Conservation (phyloP, 1,140 invertebrate species). For the Hestina assimilis region DNA sequence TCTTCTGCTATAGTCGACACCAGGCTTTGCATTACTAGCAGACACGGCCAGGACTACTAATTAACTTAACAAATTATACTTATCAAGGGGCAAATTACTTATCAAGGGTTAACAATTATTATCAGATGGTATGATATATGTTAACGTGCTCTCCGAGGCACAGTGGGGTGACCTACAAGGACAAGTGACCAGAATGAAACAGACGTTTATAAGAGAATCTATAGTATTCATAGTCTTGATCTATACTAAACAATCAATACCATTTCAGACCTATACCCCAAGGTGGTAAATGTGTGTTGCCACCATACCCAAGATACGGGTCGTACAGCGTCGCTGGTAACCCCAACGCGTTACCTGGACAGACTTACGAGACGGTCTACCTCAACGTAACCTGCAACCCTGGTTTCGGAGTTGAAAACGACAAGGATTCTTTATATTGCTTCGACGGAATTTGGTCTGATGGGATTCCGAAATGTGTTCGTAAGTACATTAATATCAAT, state of each 20-base stretch:
- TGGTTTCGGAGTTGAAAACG: constrained; percentile 26
- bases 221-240: background rate
- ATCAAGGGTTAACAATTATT: too few species aligned
- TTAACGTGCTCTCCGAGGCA: too few species aligned
- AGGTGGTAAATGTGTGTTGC: constrained; percentile 38
- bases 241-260: too few species aligned
- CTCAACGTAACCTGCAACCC: constrained; percentile 38
- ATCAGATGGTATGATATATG: too few species aligned
- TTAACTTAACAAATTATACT: too few species aligned
- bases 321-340: constrained; percentile 26
- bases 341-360: constrained; percentile 29
- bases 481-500: constrained; percentile 34
- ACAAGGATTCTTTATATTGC: constrained; percentile 24
- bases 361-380: constrained; percentile 10
- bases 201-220: too few species aligned
- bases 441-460: constrained; percentile 34
- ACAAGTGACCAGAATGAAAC: too few species aligned
- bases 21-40: too few species aligned
- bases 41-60: too few species aligned
- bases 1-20: too few species aligned
- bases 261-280: constrained; percentile 17
- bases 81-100: too few species aligned
- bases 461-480: constrained; percentile 35
- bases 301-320: constrained; percentile 37
- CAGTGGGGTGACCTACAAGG: too few species aligned